Conservation (phyloP, 2,797 vertebrate species). For the Sparidentex hasta region DNA sequence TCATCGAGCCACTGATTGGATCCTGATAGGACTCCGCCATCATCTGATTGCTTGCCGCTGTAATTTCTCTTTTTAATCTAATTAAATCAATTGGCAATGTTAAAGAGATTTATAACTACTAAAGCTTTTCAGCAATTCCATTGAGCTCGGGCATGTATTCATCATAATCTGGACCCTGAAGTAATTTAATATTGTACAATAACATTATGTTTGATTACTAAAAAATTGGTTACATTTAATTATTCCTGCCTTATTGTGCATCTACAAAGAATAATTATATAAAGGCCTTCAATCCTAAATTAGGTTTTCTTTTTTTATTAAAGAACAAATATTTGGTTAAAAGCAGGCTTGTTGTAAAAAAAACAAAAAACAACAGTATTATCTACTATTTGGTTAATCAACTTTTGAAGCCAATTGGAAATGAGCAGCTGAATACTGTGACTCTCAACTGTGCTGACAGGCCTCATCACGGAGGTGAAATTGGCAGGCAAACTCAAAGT, state of each 20-base stretch:
- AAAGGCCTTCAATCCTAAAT: conserved; percentile 23
- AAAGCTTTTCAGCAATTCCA: conserved; percentile 53
- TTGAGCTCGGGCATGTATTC: conserved; percentile 49
- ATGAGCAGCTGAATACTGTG: conserved; percentile 19
- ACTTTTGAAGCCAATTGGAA: conserved; percentile 27
- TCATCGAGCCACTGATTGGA: conserved; percentile 76
- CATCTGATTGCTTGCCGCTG: conserved; percentile 67
- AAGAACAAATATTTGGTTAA: conserved; percentile 28
- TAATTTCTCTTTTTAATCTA: conserved; percentile 72
- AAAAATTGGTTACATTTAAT: conserved; percentile 46
- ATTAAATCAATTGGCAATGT: conserved; percentile 72
- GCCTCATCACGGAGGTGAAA: conserved; percentile 44
- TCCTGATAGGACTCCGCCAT: conserved; percentile 68
- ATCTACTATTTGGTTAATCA: conserved; percentile 33
- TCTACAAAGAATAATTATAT: conserved; percentile 41
- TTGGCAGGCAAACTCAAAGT: conserved; percentile 33
- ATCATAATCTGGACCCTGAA: conserved; percentile 63
- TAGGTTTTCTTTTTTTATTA: conserved; percentile 5
- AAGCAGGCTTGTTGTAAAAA: conserved; percentile 1
- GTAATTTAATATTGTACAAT: conserved; percentile 55
- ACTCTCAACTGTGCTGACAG: conserved; percentile 17
- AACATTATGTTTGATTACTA: conserved; percentile 50
- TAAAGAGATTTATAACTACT: conserved; percentile 66
- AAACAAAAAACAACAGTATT: background rate
- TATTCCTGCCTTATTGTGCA: conserved; percentile 44